These are phyloP conservation scores for Pogonocichla stellata DNA, from an alignment of 2,113 vertebrate genomes.

Conservation along the genomic window DNA sequence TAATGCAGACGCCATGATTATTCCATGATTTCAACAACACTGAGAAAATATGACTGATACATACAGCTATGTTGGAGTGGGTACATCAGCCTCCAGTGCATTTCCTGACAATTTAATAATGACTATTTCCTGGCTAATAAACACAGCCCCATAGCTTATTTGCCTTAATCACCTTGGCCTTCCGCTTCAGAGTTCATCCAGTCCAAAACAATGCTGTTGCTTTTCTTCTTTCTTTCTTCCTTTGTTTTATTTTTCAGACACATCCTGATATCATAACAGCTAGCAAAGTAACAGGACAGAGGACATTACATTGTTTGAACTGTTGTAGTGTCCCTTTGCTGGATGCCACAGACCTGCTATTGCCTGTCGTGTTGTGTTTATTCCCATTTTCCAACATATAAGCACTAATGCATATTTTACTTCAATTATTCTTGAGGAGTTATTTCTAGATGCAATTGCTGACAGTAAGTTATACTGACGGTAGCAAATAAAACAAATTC, in stretches of 20 bases:
- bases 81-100: background rate
- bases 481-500: background rate
- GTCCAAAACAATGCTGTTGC: slow-evolving; percentile 1
- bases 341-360: background rate
- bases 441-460: background rate
- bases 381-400: background rate
- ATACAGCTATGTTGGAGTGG: background rate
- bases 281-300: background rate
- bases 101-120: slow-evolving; percentile 33
- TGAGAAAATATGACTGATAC: background rate
- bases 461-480: background rate
- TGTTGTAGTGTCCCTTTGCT: background rate
- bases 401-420: background rate
- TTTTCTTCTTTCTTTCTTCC: background rate
- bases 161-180: slow-evolving; percentile 36
- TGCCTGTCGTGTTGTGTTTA: background rate
- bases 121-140: slow-evolving; percentile 52
- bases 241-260: background rate
- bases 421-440: background rate
- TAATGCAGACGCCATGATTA: background rate
- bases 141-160: background rate
- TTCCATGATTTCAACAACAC: background rate
- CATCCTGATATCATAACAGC: background rate
- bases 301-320: background rate
- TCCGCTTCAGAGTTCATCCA: slow-evolving; percentile 18